phyloP scores from a whole-genome alignment of 2,797 vertebrate genomes.

The Fratercula arctica region DNA sequence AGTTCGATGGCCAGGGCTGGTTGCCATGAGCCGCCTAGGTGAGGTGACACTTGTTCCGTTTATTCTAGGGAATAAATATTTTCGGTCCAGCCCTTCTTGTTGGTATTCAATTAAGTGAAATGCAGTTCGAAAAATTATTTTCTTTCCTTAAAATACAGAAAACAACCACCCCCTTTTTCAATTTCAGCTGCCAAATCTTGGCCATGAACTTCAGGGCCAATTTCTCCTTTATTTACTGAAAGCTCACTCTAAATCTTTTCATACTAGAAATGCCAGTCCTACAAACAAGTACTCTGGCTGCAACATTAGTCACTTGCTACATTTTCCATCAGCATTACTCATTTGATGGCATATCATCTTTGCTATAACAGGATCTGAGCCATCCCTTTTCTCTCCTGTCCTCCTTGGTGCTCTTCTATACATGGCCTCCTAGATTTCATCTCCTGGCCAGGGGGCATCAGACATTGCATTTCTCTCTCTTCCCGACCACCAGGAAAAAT shows the following conservation, averaged over 20 bases:
- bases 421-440: background rate
- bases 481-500: background rate
- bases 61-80: background rate
- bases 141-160: background rate
- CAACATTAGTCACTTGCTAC: background rate
- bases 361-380: background rate
- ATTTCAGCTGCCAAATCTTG: background rate
- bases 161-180: background rate
- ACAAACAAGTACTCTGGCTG: conserved; percentile 36
- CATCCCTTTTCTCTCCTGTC: background rate
- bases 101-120: background rate
- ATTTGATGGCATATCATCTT: background rate
- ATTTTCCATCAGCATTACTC: conserved; percentile 19
- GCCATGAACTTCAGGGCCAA: conserved; percentile 27
- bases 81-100: background rate
- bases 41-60: background rate
- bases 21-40: background rate
- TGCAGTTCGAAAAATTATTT: background rate
- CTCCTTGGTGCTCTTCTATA: background rate
- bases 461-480: background rate
- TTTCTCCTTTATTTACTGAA: conserved; percentile 56
- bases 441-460: background rate
- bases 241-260: conserved; percentile 46
- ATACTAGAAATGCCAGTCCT: background rate
- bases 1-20: background rate